These are phyloP conservation scores for Lucinisca nassula DNA, from an alignment of 2,888 invertebrate species.

Conservation along the genomic window DNA sequence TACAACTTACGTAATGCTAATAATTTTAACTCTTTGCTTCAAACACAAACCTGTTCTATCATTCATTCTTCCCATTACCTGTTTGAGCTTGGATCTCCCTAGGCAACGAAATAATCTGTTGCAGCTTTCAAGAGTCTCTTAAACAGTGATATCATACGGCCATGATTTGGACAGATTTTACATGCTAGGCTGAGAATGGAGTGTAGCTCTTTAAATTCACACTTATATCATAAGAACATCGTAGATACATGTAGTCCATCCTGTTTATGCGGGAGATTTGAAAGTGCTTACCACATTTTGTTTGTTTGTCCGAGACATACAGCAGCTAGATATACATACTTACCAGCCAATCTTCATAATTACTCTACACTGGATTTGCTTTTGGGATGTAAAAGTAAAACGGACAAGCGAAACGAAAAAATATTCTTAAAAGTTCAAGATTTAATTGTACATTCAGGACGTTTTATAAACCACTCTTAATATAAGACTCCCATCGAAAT, in stretches of 20 bases:
- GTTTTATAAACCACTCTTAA: no score
- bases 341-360: background rate
- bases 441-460: no score
- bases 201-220: background rate
- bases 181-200: background rate
- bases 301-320: background rate
- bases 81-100: background rate
- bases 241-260: background rate
- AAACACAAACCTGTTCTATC: background rate
- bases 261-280: background rate
- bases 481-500: no score
- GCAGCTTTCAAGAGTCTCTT: background rate
- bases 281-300: background rate
- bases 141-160: background rate
- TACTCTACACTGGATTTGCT: background rate
- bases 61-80: background rate
- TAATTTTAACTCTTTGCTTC: background rate
- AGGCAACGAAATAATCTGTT: background rate
- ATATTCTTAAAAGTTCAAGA: background rate
- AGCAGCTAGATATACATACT: background rate
- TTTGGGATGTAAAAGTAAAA: background rate
- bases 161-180: background rate
- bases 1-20: background rate
- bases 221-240: background rate
- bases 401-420: background rate